A percentile compares a stretch with the other conserved stretches of the same genome.
Conservation (phyloP, 2,888 invertebrate genomes). For the Eledone cirrhosa region DNA sequence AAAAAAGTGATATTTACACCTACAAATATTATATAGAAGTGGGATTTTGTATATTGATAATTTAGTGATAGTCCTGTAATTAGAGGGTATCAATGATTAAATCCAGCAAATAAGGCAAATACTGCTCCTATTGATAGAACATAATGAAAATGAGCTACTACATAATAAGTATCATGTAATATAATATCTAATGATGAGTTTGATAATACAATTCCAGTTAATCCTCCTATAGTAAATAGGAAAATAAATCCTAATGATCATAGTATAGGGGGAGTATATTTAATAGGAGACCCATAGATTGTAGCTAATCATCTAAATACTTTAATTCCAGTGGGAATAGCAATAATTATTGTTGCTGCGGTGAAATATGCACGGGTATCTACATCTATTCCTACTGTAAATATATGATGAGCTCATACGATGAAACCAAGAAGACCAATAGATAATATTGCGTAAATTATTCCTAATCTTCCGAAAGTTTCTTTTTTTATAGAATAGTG, state of each 20-base stretch:
- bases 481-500: slow-evolving; percentile 74
- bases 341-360: slow-evolving; percentile 84
- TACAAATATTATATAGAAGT: slow-evolving; percentile 77
- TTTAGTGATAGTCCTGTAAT: slow-evolving; percentile 75
- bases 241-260: slow-evolving; percentile 82
- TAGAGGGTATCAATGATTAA: slow-evolving; percentile 78
- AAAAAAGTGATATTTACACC: slow-evolving; percentile 84
- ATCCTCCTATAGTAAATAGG: slow-evolving; percentile 79
- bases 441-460: too few species aligned
- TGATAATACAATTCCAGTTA: slow-evolving; percentile 67
- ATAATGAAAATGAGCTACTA: slow-evolving; percentile 85
- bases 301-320: slow-evolving; percentile 76
- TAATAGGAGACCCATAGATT: slow-evolving; percentile 74
- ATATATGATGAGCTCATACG: slow-evolving; percentile 87
- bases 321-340: slow-evolving; percentile 85
- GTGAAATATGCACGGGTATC: slow-evolving; percentile 87
- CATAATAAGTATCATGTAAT: slow-evolving; percentile 85
- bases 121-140: slow-evolving; percentile 82
- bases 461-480: slow-evolving; percentile 77
- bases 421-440: slow-evolving; percentile 86
- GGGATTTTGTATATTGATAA: slow-evolving; percentile 73
- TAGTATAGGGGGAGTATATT: slow-evolving; percentile 72
- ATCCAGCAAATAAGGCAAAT: slow-evolving; percentile 78
- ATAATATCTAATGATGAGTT: slow-evolving; percentile 82
- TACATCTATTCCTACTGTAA: slow-evolving; percentile 84